Evolutionary conservation across 2,888 invertebrate species (phyloP).

Genomic region (Acrobasis suavella): DNA sequence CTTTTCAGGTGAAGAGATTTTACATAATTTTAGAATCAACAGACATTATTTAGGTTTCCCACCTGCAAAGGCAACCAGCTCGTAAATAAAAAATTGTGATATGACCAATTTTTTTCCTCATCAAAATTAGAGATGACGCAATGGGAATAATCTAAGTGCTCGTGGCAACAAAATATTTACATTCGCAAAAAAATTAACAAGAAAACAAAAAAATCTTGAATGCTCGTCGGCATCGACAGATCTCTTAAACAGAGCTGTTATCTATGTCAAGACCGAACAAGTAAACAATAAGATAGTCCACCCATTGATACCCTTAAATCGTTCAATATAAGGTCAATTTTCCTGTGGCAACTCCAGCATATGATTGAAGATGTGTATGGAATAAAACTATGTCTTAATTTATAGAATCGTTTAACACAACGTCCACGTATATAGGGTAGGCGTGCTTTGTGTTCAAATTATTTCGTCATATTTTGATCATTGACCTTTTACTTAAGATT

Average conservation of each 20-base stretch:
- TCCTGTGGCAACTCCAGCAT: conserved; percentile 33
- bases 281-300: conserved; percentile 13
- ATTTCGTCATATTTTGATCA: conserved; percentile 29
- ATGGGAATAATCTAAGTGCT: too few relatives aligned
- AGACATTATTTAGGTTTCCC: too few relatives aligned
- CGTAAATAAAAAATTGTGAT: too few relatives aligned
- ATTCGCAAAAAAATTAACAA: background rate
- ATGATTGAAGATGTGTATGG: conserved; percentile 47
- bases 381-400: conserved; percentile 42
- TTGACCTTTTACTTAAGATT: conserved; percentile 1
- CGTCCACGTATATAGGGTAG: conserved; percentile 65
- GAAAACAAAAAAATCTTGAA: background rate
- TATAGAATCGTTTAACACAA: conserved; percentile 43
- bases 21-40: too few relatives aligned
- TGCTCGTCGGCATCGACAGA: conserved; percentile 42
- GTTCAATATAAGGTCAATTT: conserved; percentile 36
- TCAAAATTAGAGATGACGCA: too few relatives aligned
- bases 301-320: conserved; percentile 27
- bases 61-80: too few relatives aligned
- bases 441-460: conserved; percentile 28
- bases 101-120: too few relatives aligned
- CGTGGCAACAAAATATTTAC: too few relatives aligned
- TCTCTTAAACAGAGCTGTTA: conserved; percentile 54
- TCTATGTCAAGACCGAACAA: conserved; percentile 67
- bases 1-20: too few relatives aligned